Base-by-base conservation (phyloP, 2,113 vertebrate genomes). In the Pedetes capensis region DNA sequence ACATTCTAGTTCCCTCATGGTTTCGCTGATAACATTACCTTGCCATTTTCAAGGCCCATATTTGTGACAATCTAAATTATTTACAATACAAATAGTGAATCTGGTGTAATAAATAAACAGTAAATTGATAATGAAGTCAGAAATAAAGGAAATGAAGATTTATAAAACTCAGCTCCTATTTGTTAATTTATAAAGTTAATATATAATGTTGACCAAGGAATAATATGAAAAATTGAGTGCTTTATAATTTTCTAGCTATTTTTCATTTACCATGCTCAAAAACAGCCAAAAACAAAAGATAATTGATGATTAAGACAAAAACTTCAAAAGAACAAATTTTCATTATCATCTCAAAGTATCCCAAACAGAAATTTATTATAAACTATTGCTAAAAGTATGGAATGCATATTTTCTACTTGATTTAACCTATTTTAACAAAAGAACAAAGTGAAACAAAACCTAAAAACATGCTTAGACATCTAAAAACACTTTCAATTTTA, bases 151-250 rank as follows among this genome's bases (percentile, higher is more conserved):
- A 49, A 69, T 57, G 8, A n/a, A 23, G 32, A 47, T 57, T 79
- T 37, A 72, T 69, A 85, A 87, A 90, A 69, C 59, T 13, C 90
- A 90, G 55, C 27, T 84, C 66, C 47, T 37, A 51, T n/a, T 80
- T 63, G 51, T 27, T 80, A 64, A 85, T 85, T 85, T 68, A 74
- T 23, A 91, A 68, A 91, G 87, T 61, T 53, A 95, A 87, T 78
- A n/a, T 42, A 44, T 47, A 83, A 83, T 34, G 29, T 12, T 80
- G 63, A 49, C 18, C 23, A 57, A 80, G 49, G 57, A 81, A 42
- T 18, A 81, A 18, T 29, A 91, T 49, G n/a, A 91, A 32, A 71
- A 87, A 91, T 14, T 27, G 13, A 57, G 47, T n/a, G 37, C 42
- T 57, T 84, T 42, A 64, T 3, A 51, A 10, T 75, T 92, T 39